These are phyloP conservation scores for Rhagium mordax DNA, from an alignment of 2,888 invertebrate genomes.

Conservation along the genomic window DNA sequence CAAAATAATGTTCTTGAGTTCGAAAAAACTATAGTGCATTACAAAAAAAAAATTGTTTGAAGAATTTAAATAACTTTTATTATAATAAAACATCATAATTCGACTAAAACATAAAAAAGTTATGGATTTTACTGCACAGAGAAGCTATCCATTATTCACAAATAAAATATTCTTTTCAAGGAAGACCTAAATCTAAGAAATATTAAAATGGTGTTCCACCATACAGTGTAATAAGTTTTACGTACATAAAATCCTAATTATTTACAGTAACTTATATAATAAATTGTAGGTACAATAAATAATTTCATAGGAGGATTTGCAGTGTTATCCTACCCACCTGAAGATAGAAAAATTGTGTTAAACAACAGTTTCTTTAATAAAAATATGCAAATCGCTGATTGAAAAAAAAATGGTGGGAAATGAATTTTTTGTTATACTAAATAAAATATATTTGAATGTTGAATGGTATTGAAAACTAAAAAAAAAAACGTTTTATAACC, in stretches of 20 bases:
- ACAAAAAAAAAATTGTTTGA: neutral
- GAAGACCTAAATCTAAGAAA: slow-evolving; percentile 44
- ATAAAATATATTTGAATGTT: too few relatives aligned
- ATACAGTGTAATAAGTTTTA: slow-evolving; percentile 24
- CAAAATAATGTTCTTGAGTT: too few relatives aligned
- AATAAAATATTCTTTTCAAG: slow-evolving; percentile 33
- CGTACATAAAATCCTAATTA: slow-evolving; percentile 1
- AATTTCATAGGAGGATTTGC: slow-evolving; percentile 28
- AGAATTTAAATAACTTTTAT: neutral
- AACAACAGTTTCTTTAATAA: slow-evolving; percentile 6
- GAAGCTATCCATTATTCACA: slow-evolving; percentile 12
- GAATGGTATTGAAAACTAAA: too few relatives aligned
- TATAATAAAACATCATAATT: slow-evolving; percentile 34
- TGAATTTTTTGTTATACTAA: too few relatives aligned
- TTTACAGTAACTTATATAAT: slow-evolving; percentile 30
- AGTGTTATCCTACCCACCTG: slow-evolving; percentile 38
- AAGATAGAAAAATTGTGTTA: slow-evolving; percentile 38
- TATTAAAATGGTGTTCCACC: slow-evolving; percentile 22
- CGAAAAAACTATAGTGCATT: too few relatives aligned
- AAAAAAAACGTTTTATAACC: too few relatives aligned
- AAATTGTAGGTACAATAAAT: slow-evolving; percentile 30
- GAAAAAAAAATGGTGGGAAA: neutral
- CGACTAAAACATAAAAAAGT: slow-evolving; percentile 34
- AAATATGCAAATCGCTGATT: slow-evolving; percentile 36
- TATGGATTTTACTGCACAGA: slow-evolving; percentile 33